Evolutionary conservation across 2,113 vertebrate species (phyloP).

Genomic region (Euleptes europaea): DNA sequence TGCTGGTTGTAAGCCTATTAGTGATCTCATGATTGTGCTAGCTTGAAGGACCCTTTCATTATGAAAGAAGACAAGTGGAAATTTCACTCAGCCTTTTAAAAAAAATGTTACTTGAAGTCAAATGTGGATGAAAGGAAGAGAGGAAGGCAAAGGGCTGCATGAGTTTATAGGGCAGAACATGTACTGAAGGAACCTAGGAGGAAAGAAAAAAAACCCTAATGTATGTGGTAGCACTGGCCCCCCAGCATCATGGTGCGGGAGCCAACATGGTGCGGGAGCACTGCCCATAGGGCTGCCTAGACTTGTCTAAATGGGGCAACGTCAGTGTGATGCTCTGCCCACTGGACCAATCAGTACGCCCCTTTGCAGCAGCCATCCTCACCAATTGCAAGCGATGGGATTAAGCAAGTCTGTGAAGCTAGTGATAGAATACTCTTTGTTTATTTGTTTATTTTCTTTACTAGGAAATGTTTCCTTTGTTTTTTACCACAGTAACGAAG

Average conservation of each 20-base stretch:
- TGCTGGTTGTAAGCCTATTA: slow-evolving; percentile 20
- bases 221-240: not conserved
- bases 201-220: not conserved
- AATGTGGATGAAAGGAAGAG: slow-evolving; percentile 17
- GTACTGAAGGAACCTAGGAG: not conserved
- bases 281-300: not conserved
- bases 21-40: slow-evolving; percentile 16
- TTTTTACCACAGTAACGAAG: not conserved
- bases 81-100: slow-evolving; percentile 25
- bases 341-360: not conserved
- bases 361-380: slow-evolving; percentile 5
- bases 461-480: slow-evolving; percentile 7
- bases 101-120: slow-evolving; percentile 16
- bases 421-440: slow-evolving; percentile 19
- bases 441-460: slow-evolving; percentile 15
- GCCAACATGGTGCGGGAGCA: slow-evolving; percentile 23
- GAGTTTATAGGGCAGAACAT: slow-evolving; percentile 40
- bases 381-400: not conserved
- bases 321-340: not conserved
- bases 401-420: slow-evolving; percentile 17
- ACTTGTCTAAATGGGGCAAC: slow-evolving; percentile 29
- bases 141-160: not conserved
- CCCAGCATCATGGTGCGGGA: not conserved
- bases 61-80: slow-evolving; percentile 27
- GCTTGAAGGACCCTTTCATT: slow-evolving; percentile 48